Conservation (phyloP, 1,140 invertebrate species). For the Tetramorium simillimum region DNA sequence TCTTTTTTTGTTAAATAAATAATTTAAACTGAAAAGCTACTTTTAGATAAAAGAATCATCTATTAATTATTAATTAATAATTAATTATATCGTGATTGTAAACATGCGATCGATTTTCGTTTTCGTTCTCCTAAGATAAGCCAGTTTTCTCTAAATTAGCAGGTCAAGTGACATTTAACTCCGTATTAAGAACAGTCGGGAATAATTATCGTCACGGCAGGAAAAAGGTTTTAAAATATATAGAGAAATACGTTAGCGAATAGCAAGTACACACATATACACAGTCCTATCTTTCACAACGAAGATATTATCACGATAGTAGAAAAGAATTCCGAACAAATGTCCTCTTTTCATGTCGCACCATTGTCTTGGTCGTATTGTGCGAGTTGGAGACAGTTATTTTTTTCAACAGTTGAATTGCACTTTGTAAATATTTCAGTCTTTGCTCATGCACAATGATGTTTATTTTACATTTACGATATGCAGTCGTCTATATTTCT, state of each 20-base stretch:
- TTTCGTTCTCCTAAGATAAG: background rate
- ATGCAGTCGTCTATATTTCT: background rate
- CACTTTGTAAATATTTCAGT: slow-evolving; percentile 46
- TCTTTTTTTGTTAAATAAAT: background rate
- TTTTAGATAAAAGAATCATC: background rate
- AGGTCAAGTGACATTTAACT: background rate
- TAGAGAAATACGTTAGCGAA: slow-evolving; percentile 9
- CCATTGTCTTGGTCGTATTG: slow-evolving; percentile 37
- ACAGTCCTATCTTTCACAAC: background rate
- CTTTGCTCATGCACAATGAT: background rate
- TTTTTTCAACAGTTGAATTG: slow-evolving; percentile 47
- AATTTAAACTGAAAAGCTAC: background rate
- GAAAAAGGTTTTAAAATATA: background rate
- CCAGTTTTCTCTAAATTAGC: background rate
- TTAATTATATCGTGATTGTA: background rate
- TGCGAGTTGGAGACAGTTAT: slow-evolving; percentile 12
- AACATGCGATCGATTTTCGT: background rate
- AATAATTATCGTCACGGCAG: background rate
- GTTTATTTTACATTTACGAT: slow-evolving; percentile 46
- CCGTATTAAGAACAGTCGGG: background rate
- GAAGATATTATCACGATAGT: slow-evolving; percentile 3
- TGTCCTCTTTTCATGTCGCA: slow-evolving; percentile 27
- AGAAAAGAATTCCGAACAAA: slow-evolving; percentile 16
- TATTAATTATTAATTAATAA: background rate
- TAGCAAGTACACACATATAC: background rate